A percentile compares a stretch with the other conserved stretches of the same genome.
These are phyloP conservation scores for Labrus mixtus DNA, from an alignment of 2,113 vertebrate genomes.

Conservation along the genomic window DNA sequence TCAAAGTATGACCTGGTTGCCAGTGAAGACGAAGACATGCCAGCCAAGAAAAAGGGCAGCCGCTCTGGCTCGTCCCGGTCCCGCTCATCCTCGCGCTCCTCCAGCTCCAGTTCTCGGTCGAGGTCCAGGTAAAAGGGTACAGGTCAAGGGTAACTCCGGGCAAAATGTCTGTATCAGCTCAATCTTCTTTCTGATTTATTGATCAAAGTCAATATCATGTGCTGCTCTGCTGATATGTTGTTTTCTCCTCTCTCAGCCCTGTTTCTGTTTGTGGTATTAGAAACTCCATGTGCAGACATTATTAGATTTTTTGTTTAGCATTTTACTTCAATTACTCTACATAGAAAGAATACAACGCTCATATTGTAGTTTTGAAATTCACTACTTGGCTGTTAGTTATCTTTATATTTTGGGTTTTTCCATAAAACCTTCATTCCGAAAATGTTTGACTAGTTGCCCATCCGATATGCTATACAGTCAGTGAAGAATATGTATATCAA, in stretches of 20 bases:
- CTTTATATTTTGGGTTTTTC: not conserved
- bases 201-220: constrained; percentile 66
- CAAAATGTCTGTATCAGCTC: constrained; percentile 99
- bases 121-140: constrained; percentile 99
- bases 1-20: constrained; percentile 96
- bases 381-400: not conserved
- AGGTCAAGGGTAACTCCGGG: constrained; percentile 99
- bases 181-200: constrained; percentile 87
- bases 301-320: not conserved
- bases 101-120: constrained; percentile 98
- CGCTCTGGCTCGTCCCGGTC: constrained; percentile 93
- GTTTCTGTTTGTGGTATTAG: constrained; percentile 20
- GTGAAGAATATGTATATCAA: not conserved
- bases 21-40: constrained; percentile 89
- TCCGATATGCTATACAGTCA: not conserved
- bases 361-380: not conserved
- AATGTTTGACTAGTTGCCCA: not conserved
- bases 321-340: not conserved
- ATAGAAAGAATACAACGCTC: constrained; percentile 4
- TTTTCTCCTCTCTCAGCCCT: constrained; percentile 33
- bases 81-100: constrained; percentile 86
- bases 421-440: too few species aligned
- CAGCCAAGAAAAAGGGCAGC: constrained; percentile 86
- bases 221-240: constrained; percentile 46
- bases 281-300: constrained; percentile 11